Conservation (phyloP, 2,888 invertebrate genomes). For the Troilus luridus region DNA sequence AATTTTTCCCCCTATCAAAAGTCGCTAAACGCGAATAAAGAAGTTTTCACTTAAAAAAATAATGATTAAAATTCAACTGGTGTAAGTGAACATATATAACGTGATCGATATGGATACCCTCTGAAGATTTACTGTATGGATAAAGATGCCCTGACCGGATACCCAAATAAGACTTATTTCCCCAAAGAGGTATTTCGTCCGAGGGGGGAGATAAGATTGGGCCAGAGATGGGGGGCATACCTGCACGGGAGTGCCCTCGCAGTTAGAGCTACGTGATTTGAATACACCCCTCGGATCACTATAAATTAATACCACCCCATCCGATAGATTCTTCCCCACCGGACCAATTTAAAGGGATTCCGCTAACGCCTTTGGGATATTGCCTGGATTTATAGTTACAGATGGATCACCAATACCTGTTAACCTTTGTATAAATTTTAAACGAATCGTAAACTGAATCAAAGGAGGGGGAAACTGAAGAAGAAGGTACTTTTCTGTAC, state of each 20-base stretch:
- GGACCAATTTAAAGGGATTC: conserved; percentile 40
- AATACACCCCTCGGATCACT: conserved; percentile 36
- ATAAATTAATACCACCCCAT: conserved; percentile 22
- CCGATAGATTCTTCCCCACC: not conserved
- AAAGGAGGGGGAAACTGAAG: not conserved
- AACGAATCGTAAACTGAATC: not conserved
- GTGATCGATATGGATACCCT: conserved; percentile 13
- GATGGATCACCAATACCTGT: not conserved
- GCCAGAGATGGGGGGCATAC: conserved; percentile 4
- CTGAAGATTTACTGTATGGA: conserved; percentile 31
- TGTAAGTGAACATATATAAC: conserved; percentile 2
- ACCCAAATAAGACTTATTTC: conserved; percentile 44
- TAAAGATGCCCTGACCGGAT: conserved; percentile 37
- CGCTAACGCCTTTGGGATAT: not conserved
- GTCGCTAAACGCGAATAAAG: too few relatives aligned
- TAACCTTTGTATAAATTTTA: conserved; percentile 9
- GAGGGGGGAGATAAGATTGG: conserved; percentile 16
- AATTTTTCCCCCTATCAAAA: too few relatives aligned
- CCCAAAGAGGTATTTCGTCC: conserved; percentile 37
- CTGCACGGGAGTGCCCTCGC: conserved; percentile 31
- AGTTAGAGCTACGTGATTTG: conserved; percentile 49
- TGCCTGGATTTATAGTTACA: conserved; percentile 20
- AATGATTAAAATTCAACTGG: not conserved
- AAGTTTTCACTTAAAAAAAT: too few relatives aligned
- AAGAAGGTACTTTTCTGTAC: too few relatives aligned